A percentile compares a stretch with the other conserved stretches of the same genome.
Conservation (phyloP, 2,113 vertebrate species). For the Pseudonaja textilis region DNA sequence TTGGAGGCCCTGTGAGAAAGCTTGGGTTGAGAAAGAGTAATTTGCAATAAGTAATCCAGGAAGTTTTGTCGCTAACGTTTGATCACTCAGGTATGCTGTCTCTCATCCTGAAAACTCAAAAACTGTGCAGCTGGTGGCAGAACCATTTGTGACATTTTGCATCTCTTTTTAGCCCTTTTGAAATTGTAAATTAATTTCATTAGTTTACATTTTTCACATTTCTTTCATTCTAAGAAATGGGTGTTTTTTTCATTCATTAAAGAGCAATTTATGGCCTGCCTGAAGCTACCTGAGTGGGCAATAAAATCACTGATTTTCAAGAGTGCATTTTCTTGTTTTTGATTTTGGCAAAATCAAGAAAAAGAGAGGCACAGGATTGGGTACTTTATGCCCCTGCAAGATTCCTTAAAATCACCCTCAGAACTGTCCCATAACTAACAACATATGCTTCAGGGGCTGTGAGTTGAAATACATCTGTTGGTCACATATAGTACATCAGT, state of each 20-base stretch:
- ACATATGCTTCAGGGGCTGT: not conserved
- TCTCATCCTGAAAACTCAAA: not conserved
- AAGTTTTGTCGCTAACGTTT: not conserved
- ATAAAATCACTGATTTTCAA: not conserved
- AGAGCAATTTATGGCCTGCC: not conserved
- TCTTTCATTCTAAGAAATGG: not conserved
- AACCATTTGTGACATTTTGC: not conserved
- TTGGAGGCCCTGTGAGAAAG: not conserved
- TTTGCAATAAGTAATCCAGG: not conserved
- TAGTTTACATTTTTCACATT: not conserved
- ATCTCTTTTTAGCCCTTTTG: not conserved
- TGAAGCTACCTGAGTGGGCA: not conserved
- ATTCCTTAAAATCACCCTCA: not conserved
- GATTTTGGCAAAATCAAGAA: not conserved
- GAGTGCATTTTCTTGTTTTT: not conserved
- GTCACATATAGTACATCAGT: not conserved
- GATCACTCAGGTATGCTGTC: not conserved
- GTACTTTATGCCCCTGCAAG: not conserved
- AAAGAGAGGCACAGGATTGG: not conserved
- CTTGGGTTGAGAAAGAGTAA: not conserved
- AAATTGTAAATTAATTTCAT: conserved; percentile 9
- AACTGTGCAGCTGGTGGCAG: too few species aligned
- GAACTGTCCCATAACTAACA: not conserved
- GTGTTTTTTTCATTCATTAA: not conserved
- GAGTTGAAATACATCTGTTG: not conserved